phyloP scores from a whole-genome alignment of 30 jellyfish, hydroid and myxozoan genomes.

The Mastigias papua region DNA sequence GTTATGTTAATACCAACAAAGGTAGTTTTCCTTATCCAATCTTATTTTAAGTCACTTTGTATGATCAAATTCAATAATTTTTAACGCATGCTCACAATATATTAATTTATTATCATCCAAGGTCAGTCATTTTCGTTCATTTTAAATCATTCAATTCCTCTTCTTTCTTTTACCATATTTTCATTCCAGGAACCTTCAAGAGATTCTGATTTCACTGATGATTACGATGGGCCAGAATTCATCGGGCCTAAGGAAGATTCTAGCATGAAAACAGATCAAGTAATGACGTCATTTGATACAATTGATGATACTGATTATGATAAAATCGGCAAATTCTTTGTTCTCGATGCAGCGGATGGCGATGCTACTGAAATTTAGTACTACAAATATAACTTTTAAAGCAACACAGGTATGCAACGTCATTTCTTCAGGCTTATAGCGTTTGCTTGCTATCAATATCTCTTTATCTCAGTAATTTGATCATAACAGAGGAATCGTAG shows the following conservation, averaged over 20 bases:
- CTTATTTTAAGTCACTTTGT: too few relatives aligned
- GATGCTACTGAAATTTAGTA: not conserved
- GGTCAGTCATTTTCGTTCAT: not conserved
- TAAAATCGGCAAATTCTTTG: not conserved
- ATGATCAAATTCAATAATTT: too few relatives aligned
- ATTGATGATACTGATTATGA: not conserved
- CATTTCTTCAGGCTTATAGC: too few relatives aligned
- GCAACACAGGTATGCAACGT: too few relatives aligned
- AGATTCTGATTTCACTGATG: not conserved
- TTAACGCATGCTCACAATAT: too few relatives aligned
- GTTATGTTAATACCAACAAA: too few relatives aligned
- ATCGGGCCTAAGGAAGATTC: not conserved
- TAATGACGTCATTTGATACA: not conserved
- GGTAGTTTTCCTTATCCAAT: too few relatives aligned
- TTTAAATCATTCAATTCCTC: not conserved
- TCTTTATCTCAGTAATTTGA: too few relatives aligned
- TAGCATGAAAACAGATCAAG: not conserved
- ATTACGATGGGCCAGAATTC: not conserved
- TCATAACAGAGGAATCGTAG: too few relatives aligned
- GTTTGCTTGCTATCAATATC: too few relatives aligned
- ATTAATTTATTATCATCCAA: not conserved
- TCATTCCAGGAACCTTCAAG: not conserved
- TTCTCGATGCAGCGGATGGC: slow-evolving; percentile 6
- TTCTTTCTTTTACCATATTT: not conserved
- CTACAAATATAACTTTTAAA: not conserved